Percentiles rank a stretch among this genome's conserved stretches.
Conservation (phyloP, 1,140 invertebrate genomes). For the Phymorhynchus buccinoides region DNA sequence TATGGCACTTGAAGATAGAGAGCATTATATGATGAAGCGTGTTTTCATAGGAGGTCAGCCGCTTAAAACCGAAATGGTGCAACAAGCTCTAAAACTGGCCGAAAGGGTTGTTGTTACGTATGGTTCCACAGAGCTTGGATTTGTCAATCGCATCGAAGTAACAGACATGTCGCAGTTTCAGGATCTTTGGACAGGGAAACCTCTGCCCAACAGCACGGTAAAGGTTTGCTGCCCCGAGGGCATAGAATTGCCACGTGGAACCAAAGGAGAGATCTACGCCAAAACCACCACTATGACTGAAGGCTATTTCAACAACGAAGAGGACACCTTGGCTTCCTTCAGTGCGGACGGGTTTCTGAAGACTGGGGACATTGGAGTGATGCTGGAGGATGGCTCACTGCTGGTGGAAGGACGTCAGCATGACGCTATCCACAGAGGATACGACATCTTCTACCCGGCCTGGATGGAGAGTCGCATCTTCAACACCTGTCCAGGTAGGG, state of each 20-base stretch:
- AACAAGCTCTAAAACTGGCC: background rate
- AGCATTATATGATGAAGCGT: background rate
- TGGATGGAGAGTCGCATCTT: constrained; percentile 14
- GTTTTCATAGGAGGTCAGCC: background rate
- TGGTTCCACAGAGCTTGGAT: background rate
- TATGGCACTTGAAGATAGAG: background rate
- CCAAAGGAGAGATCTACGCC: background rate
- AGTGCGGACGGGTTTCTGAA: constrained; percentile 10
- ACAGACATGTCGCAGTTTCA: background rate
- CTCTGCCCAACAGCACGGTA: background rate
- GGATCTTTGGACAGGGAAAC: background rate
- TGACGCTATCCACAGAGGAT: constrained; percentile 4
- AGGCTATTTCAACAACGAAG: background rate
- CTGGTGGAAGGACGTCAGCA: background rate
- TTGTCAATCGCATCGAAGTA: background rate
- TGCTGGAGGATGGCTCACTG: background rate
- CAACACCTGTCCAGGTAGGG: no score
- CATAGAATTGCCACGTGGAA: background rate
- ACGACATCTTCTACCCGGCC: constrained; percentile 21
- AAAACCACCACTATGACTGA: background rate
- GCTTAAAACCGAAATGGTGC: background rate
- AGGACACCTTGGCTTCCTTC: constrained; percentile 31
- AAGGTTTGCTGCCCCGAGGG: background rate
- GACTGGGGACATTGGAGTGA: constrained; percentile 14
- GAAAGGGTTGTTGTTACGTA: background rate